Conservation (phyloP, 2,113 vertebrate genomes). For the Clarias macrocephalus region DNA sequence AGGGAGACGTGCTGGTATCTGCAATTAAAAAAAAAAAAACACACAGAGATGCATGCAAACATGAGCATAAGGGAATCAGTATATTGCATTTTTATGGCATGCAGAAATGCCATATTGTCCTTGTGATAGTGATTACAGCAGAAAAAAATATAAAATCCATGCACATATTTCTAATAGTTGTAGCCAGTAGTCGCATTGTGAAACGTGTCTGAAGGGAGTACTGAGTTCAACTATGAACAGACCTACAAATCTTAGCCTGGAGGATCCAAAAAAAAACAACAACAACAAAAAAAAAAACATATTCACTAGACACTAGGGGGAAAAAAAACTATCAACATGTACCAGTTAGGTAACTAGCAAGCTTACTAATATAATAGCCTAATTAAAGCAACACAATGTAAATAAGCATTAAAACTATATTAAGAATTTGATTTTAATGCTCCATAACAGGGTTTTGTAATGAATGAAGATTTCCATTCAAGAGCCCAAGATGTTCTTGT, state of each 20-base stretch:
- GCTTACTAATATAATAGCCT: not conserved
- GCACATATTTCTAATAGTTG: conserved; percentile 14
- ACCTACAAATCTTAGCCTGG: conserved; percentile 14
- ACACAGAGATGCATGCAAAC: not conserved
- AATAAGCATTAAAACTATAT: not conserved
- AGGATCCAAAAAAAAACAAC: not conserved
- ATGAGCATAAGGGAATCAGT: not conserved
- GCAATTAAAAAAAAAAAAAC: conserved; percentile 36
- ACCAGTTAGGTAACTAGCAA: not conserved
- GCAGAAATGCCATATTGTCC: not conserved
- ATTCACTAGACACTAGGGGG: not conserved
- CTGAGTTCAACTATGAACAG: not conserved
- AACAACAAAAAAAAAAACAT: no score
- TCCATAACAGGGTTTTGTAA: not conserved
- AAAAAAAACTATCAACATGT: not conserved
- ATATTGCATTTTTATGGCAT: not conserved
- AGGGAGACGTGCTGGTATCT: conserved; percentile 90
- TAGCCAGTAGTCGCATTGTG: not conserved
- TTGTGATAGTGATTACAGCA: not conserved
- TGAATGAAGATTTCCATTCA: not conserved
- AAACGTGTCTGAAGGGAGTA: not conserved
- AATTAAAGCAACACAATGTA: not conserved
- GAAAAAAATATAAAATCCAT: conserved; percentile 1
- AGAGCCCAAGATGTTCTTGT: not conserved
- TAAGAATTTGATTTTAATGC: not conserved